Base-by-base conservation (phyloP, 2,888 invertebrate genomes). In the Lepeophtheirus nordmannii region DNA sequence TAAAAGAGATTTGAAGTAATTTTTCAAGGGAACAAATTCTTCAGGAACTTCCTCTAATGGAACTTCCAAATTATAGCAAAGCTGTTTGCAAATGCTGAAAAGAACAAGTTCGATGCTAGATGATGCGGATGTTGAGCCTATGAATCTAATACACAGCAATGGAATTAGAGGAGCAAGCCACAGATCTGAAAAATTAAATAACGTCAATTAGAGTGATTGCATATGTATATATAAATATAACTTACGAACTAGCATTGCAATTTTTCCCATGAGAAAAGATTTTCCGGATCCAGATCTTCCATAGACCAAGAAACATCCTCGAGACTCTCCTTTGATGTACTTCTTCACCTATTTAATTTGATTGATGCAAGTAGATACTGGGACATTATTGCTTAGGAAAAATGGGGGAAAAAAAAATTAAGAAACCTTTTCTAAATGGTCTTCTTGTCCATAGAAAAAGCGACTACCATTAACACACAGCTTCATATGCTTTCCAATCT, bases 211-310 rank as follows among this genome's bases (percentile, higher is more conserved):
- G 30, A 30, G 7, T 30, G 7, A 5, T 7, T 30, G 30, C 2
- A 5, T 30, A 30, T n/a, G 7, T 30, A 7, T 5, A 30, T 30
- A 30, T 30, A 30, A 30, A 5, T 30, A 8, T 30, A 14, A 30
- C 62, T 62, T 17, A 62, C 62, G 20, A 12, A 62, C 20, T 22
- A 11, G 20, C 30, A 88, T 86, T 0, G 93, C 90, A 68, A 89
- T 87, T 77, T 93, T 93, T 0, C 96, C 87, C 68, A 97, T 78
- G 0, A 96, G 79, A 23, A 94, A 94, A 0, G 96, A 96, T 76
- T 97, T 97, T 0, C 97, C 97, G 74, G 94, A 94, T 57, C 97
- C 97, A 73, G 93, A 89, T 77, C 90, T 90, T 41, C 97, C 97
- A 74, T 89, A 90, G 67, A 94, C 77, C 22, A 94, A 87, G 67